Evolutionary conservation across 2,797 vertebrate genomes (phyloP), one percentile per base, ranked within the genome.

Genomic region (Phoebastria nigripes): DNA sequence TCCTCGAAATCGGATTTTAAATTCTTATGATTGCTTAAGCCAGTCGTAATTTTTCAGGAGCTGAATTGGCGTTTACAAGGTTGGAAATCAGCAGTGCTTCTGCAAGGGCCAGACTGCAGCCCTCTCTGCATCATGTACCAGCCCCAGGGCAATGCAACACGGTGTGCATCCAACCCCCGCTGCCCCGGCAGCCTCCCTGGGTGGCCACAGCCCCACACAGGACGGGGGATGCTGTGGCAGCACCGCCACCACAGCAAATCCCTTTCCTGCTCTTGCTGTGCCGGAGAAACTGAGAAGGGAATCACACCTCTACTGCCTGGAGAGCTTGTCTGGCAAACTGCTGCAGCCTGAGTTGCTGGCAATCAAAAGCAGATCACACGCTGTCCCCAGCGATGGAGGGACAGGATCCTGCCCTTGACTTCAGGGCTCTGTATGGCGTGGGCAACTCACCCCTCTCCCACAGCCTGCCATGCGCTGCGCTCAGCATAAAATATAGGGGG

Each of bases 141-240:
- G 17, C 25, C 33, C 19, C 19, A 1, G 31, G 49, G 42, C 16
- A 44, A 22, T 2, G 42, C 35, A 42, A n/a, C 39, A 18, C 0
- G 0, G 8, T 7, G 39, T 29, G 28, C 26, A 69, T 11, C 61
- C 26, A 71, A 4, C 3, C 7, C 33, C 15, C 25, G 14, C 15
- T 3, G 9, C 13, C 35, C 49, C 82, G 19, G 49, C 39, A 66
- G 33, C 62, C 54, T 42, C 59, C 54, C 35, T 3, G 9, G 51
- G 42, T 47, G 59, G 54, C 46, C 5, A 4, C 61, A 73, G 59
- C 29, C 47, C 35, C 52, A 33, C 8, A 3, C 39, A 26, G 72
- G 26, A 39, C 1, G 2, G 35, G 33, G 41, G 55, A 5, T 49
- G 37, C 59, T 54, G 63, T 15, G 42, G n/a, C 74, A 89, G 29